Conservation (phyloP, 2,888 invertebrate species). For the Pegoplata infirma region DNA sequence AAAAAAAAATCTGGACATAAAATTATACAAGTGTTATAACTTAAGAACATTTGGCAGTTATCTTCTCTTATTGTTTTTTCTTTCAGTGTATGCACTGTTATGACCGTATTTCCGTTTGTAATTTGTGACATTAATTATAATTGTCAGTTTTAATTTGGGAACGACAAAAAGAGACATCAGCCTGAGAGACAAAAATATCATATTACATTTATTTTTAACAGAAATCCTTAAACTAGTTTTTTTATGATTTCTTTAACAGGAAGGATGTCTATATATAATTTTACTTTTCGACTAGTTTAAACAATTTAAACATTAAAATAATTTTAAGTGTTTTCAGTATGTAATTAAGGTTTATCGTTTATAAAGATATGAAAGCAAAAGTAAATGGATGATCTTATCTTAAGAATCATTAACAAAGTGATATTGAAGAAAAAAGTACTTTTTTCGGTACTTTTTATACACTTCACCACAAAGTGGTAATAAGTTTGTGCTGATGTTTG, state of each 20-base stretch:
- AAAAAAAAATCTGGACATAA: no score
- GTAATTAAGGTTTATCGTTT: conserved; percentile 38
- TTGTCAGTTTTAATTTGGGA: conserved; percentile 52
- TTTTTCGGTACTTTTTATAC: no score
- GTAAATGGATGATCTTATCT: no score
- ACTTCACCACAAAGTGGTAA: no score
- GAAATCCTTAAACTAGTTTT: conserved; percentile 42
- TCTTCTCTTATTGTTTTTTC: background rate
- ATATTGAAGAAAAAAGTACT: no score
- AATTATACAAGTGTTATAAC: conserved; percentile 40
- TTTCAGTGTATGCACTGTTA: conserved; percentile 22
- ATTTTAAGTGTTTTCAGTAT: conserved; percentile 30
- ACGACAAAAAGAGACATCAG: conserved; percentile 62
- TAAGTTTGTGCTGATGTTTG: no score
- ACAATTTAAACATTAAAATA: no score
- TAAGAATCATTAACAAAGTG: no score
- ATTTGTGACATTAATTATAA: conserved; percentile 65
- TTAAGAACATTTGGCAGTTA: conserved; percentile 32
- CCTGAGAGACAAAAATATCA: conserved; percentile 32
- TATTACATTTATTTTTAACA: conserved; percentile 35
- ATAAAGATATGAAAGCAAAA: no score
- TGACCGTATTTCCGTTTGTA: conserved; percentile 62
- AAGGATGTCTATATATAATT: conserved; percentile 38
- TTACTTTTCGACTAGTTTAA: conserved; percentile 22
- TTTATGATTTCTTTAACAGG: conserved; percentile 34